Conservation (phyloP, 37 sponge, comb jelly and placozoan genomes). For the Petrosia ficiformis region DNA sequence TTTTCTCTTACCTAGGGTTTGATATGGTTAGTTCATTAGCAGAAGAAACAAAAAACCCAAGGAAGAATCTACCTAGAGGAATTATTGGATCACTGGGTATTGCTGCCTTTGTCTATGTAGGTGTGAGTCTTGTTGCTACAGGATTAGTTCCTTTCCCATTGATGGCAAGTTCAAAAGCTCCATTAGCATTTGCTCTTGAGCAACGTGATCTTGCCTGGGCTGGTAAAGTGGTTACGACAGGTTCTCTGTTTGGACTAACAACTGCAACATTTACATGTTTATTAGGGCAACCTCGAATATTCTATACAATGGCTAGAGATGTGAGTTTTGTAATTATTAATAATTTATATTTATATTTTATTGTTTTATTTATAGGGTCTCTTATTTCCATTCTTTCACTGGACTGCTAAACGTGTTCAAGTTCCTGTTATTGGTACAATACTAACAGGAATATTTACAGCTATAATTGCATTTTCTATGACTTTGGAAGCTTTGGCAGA, state of each 20-base stretch:
- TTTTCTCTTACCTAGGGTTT: conserved; percentile 26
- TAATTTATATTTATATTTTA: neutral
- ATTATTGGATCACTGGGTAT: conserved; percentile 16
- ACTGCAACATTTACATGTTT: conserved; percentile 12
- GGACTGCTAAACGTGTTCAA: neutral
- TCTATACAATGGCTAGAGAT: conserved; percentile 10
- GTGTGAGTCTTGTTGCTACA: conserved; percentile 16
- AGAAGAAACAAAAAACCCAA: conserved; percentile 24
- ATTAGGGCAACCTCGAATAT: conserved; percentile 8
- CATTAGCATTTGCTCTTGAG: neutral
- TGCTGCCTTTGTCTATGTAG: conserved; percentile 14
- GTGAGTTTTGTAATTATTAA: conserved; percentile 10
- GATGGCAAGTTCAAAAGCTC: conserved; percentile 4
- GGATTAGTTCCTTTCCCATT: conserved; percentile 6
- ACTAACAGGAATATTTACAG: conserved; percentile 14
- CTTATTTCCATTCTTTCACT: neutral
- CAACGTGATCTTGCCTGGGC: neutral
- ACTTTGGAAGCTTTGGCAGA: conserved; percentile 7
- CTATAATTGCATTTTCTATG: conserved; percentile 4
- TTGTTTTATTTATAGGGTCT: neutral
- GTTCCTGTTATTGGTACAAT: conserved; percentile 6
- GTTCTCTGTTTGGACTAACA: conserved; percentile 12
- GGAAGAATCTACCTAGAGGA: conserved; percentile 17
- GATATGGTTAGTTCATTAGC: conserved; percentile 32
- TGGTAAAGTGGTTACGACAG: conserved; percentile 6